Conservation (phyloP, 2,113 vertebrate genomes). For the Esox niger region DNA sequence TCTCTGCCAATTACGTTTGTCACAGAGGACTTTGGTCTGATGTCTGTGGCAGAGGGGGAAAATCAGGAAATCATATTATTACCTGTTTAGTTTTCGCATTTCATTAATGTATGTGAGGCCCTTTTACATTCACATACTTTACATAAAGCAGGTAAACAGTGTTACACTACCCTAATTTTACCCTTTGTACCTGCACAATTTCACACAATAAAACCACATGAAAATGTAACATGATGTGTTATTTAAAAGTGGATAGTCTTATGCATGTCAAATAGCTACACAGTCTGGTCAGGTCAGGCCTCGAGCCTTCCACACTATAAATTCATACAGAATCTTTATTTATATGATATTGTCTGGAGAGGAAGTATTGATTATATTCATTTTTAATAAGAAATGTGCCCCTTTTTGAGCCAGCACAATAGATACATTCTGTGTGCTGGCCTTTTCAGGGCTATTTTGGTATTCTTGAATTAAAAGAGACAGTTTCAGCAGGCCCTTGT, state of each 20-base stretch:
- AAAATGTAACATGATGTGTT: not conserved
- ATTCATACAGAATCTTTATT: not conserved
- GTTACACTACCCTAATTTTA: too few relatives aligned
- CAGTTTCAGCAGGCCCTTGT: not conserved
- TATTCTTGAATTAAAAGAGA: not conserved
- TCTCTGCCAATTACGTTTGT: conserved; percentile 1
- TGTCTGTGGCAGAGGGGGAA: conserved; percentile 12
- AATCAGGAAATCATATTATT: conserved; percentile 9
- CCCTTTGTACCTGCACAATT: too few relatives aligned
- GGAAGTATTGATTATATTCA: not conserved
- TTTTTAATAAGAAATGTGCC: not conserved
- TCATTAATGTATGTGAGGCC: not conserved
- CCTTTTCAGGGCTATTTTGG: not conserved
- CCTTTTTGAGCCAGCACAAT: not conserved
- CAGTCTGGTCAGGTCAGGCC: too few relatives aligned
- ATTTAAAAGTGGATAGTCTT: too few relatives aligned
- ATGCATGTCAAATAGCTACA: too few relatives aligned
- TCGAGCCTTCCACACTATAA: too few relatives aligned
- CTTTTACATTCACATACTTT: too few relatives aligned
- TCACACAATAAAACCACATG: not conserved
- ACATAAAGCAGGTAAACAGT: too few relatives aligned
- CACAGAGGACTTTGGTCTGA: conserved; percentile 21
- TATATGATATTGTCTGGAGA: not conserved
- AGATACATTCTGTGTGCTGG: not conserved
- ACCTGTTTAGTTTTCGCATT: not conserved